These are phyloP conservation scores for Heliothis virescens DNA, from an alignment of 1,140 invertebrate species.

Conservation along the genomic window DNA sequence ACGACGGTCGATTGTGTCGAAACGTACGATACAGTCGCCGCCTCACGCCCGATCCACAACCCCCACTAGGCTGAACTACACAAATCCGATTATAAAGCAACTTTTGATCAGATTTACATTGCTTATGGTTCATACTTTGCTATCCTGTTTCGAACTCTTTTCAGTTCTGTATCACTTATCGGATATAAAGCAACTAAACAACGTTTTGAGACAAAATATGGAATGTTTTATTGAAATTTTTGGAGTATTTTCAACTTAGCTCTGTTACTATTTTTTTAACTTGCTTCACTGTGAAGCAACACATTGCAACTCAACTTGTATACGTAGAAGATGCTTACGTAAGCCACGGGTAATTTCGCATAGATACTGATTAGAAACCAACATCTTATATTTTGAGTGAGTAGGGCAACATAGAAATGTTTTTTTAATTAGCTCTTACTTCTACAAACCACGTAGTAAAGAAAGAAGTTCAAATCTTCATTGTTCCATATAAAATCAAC, in stretches of 20 bases:
- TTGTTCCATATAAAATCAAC: too few species aligned
- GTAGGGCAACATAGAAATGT: background rate
- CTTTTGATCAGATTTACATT: background rate
- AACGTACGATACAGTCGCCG: slow-evolving; percentile 75
- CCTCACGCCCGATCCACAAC: slow-evolving; percentile 67
- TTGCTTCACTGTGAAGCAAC: slow-evolving; percentile 21
- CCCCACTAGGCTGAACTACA: slow-evolving; percentile 53
- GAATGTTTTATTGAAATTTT: background rate
- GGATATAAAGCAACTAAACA: too few species aligned
- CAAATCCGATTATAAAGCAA: slow-evolving; percentile 7
- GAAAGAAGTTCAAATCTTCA: too few species aligned
- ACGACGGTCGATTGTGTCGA: slow-evolving; percentile 76
- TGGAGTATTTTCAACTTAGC: background rate
- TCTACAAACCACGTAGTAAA: too few species aligned
- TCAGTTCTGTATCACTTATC: too few species aligned
- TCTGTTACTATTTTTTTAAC: slow-evolving; percentile 3
- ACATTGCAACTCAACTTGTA: slow-evolving; percentile 25
- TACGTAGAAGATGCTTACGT: slow-evolving; percentile 54
- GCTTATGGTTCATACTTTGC: too few species aligned
- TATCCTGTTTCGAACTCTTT: too few species aligned
- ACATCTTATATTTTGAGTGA: slow-evolving; percentile 13
- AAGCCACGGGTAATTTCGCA: slow-evolving; percentile 59
- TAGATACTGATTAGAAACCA: slow-evolving; percentile 50
- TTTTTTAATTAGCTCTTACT: too few species aligned
- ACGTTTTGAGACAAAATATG: background rate